Base-by-base conservation (phyloP, 2,113 vertebrate species). In the Gobio gobio region DNA sequence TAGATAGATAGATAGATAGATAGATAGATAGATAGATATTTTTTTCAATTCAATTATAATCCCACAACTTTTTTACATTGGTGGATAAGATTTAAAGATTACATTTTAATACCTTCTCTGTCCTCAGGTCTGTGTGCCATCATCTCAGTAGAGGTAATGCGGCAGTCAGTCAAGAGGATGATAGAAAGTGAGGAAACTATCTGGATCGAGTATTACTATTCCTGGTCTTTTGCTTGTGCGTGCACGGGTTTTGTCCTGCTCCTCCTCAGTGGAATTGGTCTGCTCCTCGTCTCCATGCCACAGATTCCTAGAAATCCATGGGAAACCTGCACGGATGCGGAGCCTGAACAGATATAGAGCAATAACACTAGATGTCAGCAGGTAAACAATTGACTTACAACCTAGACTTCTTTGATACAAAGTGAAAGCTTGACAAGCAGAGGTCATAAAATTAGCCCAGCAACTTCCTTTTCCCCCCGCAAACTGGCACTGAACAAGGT, bases 281-380 rank as follows among this genome's bases (percentile, higher is more conserved):
- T 99, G 10, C 94, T 99, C 24, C 63, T 99, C 49, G 94, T 99
- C 73, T 97, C 98, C 4, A 95, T 99, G 94, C 98, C 98, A 13
- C 97, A 96, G 26, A 98, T 99, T 96, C 98, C 98, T 78, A 95
- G 92, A 91, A 98, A 99, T 90, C 97, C 98, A 2, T 99, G 98
- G 98, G 98, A 99, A 92, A 96, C 95, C 40, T 99, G 98, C 94
- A 99, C 98, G 97, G 98, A 99, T 0, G 97, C 97, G 0, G 97
- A 98, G 51, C 97, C 95, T 0, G 97, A 99, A 24, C 91, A 94
- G 74, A 92, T 85, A 0, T 92, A 95, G 90, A 20, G 1, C 8
- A 58, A 26, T 51, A 40, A 43, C 8, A 14, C 20, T 7, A 5
- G 54, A 58, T 72, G 72, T 82, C 22, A 45, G 24, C 88, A 47